These are phyloP conservation scores for Meleagris gallopavo DNA, from an alignment of 2,113 vertebrate species.

Conservation along the genomic window DNA sequence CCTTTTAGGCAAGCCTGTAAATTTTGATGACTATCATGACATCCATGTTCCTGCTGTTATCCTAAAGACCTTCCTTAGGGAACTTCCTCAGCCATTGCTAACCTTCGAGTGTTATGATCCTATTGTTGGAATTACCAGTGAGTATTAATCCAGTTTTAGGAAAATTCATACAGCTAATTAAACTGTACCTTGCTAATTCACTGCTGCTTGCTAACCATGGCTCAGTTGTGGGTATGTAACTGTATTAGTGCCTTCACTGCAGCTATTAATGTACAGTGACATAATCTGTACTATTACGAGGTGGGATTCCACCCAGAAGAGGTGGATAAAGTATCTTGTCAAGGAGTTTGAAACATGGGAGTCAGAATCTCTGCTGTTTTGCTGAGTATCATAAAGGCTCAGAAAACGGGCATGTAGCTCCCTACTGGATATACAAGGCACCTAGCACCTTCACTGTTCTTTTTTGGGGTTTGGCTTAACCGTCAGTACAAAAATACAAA, in stretches of 20 bases:
- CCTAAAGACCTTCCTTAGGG: slow-evolving; percentile 89
- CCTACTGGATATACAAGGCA: background rate
- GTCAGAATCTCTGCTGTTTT: background rate
- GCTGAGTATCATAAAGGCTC: background rate
- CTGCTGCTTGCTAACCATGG: background rate
- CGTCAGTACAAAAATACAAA: background rate
- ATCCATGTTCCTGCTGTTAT: slow-evolving; percentile 85
- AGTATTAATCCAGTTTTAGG: slow-evolving; percentile 28
- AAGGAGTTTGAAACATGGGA: background rate
- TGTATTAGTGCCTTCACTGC: background rate
- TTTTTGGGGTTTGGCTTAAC: too few relatives aligned
- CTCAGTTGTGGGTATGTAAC: background rate
- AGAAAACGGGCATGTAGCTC: background rate
- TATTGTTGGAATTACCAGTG: slow-evolving; percentile 82
- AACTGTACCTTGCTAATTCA: background rate
- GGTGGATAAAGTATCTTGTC: background rate
- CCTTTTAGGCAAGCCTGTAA: slow-evolving; percentile 83
- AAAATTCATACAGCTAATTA: background rate
- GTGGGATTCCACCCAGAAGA: background rate
- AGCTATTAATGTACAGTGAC: background rate
- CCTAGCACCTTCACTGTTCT: background rate
- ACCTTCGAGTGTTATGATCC: slow-evolving; percentile 82
- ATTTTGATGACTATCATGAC: slow-evolving; percentile 81
- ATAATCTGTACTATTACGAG: background rate
- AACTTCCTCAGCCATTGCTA: slow-evolving; percentile 88